A percentile compares a stretch with the other conserved stretches of the same genome.
phyloP scores from a whole-genome alignment of 2,888 invertebrate genomes.

The Ophion ventricosus region DNA sequence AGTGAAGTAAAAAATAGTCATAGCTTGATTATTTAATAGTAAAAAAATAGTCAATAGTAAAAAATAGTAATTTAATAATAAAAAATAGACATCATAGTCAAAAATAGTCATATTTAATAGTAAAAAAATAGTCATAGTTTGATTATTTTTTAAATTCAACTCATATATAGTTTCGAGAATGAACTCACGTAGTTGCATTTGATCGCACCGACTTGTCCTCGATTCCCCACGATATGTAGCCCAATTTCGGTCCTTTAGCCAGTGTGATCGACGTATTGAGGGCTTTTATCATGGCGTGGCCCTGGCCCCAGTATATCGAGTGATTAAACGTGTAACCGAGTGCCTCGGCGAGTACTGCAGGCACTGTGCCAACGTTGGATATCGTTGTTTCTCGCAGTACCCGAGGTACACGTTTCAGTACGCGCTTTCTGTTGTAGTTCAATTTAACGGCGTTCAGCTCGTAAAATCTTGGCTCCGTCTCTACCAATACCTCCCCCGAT shows the following conservation, averaged over 20 bases:
- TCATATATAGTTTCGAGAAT: background rate
- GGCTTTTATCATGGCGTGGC: conserved; percentile 89
- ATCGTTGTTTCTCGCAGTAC: conserved; percentile 82
- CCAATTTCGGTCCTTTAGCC: conserved; percentile 85
- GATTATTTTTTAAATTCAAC: too few species aligned
- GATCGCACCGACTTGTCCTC: conserved; percentile 85
- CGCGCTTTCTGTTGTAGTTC: conserved; percentile 85
- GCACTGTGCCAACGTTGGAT: conserved; percentile 84
- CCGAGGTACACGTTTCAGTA: conserved; percentile 79
- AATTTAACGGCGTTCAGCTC: conserved; percentile 89
- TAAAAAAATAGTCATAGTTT: too few species aligned
- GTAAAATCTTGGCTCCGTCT: conserved; percentile 91
- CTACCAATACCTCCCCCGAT: conserved; percentile 90
- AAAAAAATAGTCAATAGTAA: too few species aligned
- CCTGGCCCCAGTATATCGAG: conserved; percentile 91
- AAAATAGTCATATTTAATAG: too few species aligned
- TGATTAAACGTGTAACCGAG: conserved; percentile 89
- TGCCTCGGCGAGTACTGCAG: conserved; percentile 89
- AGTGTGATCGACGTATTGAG: conserved; percentile 87
- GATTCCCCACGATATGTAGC: conserved; percentile 89
- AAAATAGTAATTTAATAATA: too few species aligned
- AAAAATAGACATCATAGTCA: too few species aligned
- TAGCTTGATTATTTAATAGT: too few species aligned
- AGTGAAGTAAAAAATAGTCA: too few species aligned
- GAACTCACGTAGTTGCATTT: conserved; percentile 83